Evolutionary conservation across 1,140 invertebrate species (phyloP).

Genomic region (Scaptodrosophila lebanonensis): DNA sequence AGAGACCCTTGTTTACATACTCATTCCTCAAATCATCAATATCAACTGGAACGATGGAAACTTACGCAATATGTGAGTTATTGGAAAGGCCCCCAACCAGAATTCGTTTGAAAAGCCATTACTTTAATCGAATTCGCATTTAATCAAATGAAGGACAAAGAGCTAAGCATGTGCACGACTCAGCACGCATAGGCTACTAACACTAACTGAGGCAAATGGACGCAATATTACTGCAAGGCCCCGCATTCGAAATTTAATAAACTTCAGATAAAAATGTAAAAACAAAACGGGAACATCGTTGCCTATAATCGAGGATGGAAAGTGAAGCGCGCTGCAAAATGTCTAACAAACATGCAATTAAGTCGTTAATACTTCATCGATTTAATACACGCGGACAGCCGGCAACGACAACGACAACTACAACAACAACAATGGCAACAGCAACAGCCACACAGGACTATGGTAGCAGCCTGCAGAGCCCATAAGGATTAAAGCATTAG

Average conservation of each 20-base stretch:
- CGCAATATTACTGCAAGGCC: slow-evolving; percentile 47
- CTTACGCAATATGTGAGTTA: no score
- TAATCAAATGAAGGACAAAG: slow-evolving; percentile 44
- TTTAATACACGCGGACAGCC: slow-evolving; percentile 59
- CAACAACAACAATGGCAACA: slow-evolving; percentile 12
- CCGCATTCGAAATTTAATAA: slow-evolving; percentile 43
- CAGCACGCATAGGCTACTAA: slow-evolving; percentile 4
- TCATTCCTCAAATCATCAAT: no score
- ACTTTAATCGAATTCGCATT: slow-evolving; percentile 71
- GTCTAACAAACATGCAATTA: slow-evolving; percentile 73
- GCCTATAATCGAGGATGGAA: not conserved
- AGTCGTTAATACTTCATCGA: slow-evolving; percentile 75
- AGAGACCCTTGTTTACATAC: no score
- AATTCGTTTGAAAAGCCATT: slow-evolving; percentile 60
- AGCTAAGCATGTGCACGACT: no score
- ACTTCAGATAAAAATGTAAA: slow-evolving; percentile 32
- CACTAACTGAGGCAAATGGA: slow-evolving; percentile 18
- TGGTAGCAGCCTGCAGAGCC: no score
- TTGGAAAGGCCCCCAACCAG: not conserved
- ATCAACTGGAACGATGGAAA: no score
- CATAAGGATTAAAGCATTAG: slow-evolving; percentile 68
- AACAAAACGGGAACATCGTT: not conserved
- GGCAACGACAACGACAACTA: slow-evolving; percentile 12
- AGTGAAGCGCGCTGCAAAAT: slow-evolving; percentile 39
- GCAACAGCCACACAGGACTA: slow-evolving; percentile 4